These are phyloP conservation scores for Ceratina calcarata DNA, from an alignment of 1,140 invertebrate species.

Conservation along the genomic window DNA sequence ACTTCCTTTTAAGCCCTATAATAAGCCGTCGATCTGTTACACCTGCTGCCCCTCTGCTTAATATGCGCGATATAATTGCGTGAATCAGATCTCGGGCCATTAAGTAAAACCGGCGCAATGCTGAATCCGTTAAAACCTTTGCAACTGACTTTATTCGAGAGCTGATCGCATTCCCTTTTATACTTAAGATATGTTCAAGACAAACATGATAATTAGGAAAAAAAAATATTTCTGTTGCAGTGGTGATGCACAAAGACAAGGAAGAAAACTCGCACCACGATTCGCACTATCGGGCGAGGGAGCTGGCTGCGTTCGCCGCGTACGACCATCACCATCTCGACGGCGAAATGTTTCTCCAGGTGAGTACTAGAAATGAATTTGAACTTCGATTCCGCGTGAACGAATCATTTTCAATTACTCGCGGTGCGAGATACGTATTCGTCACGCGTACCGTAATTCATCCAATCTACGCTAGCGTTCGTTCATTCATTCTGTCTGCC, in stretches of 20 bases:
- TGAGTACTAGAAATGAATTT: conserved; percentile 76
- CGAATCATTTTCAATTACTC: background rate
- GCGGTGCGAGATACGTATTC: no score
- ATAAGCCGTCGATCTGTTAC: conserved; percentile 71
- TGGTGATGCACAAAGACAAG: conserved; percentile 95
- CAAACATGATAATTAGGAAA: no score
- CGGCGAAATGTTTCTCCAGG: conserved; percentile 97
- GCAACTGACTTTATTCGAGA: no score
- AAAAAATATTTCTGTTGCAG: conserved; percentile 89
- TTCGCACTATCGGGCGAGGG: conserved; percentile 86
- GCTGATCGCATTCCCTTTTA: no score
- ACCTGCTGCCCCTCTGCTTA: conserved; percentile 69
- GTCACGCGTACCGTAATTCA: no score
- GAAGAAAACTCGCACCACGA: conserved; percentile 87
- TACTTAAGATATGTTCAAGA: no score
- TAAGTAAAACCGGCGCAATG: conserved; percentile 62
- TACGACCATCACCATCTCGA: conserved; percentile 95
- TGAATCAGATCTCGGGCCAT: conserved; percentile 50
- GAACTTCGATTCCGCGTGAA: no score
- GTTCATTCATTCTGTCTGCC: no score
- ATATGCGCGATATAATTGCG: conserved; percentile 69
- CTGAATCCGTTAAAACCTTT: background rate
- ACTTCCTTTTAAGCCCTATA: conserved; percentile 72
- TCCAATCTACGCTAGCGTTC: no score
- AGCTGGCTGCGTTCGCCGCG: conserved; percentile 90